Base-by-base conservation (phyloP, 2,888 invertebrate genomes). In the Schrankia costaestrigalis region DNA sequence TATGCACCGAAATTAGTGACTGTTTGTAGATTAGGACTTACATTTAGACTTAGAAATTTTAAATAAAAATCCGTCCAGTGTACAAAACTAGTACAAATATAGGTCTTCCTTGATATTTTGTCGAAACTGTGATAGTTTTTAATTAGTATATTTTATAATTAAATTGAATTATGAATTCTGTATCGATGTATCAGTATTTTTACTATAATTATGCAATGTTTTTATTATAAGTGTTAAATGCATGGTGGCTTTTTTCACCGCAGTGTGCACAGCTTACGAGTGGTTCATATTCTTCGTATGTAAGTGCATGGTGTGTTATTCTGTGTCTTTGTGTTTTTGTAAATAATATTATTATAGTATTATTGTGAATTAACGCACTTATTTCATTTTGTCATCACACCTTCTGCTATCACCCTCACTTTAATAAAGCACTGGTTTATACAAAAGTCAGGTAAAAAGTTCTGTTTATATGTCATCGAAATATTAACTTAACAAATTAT, bases 221-320 rank as follows among this genome's bases (percentile, higher is more conserved):
- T 27, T 63, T 63, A 41, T 28, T 46, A 44, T 62, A 56, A 60
- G 56, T 52, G 56, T 55, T 56, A 63, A 61, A 66, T 75, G 81
- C 80, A 80, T 80, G 78, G 78, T 75, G 79, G 71, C 71, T 72
- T 73, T 48, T 46, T 63, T 71, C 78, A 78, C 78, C 77, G 71
- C 78, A 74, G 71, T 69, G 72, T 79, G 79, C 80, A 81, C 78
- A 77, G 84, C 83, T 82, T 81, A 76, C 62, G 71, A 71, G 72
- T 76, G 71, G 67, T 74, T 74, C 52, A 69, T 69, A 69, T 70
- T 75, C 61, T 71, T 73, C 71, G 65, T 79, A 68, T 81, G 72
- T 84, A 82, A 85, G 85, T 89, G 88, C 89, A 89, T 88, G 88
- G 84, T 82, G 85, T 84, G 84, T 79, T 84, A 74, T 82, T 83